Base-by-base conservation (phyloP, 2,797 vertebrate species). In the Valencia hispanica region DNA sequence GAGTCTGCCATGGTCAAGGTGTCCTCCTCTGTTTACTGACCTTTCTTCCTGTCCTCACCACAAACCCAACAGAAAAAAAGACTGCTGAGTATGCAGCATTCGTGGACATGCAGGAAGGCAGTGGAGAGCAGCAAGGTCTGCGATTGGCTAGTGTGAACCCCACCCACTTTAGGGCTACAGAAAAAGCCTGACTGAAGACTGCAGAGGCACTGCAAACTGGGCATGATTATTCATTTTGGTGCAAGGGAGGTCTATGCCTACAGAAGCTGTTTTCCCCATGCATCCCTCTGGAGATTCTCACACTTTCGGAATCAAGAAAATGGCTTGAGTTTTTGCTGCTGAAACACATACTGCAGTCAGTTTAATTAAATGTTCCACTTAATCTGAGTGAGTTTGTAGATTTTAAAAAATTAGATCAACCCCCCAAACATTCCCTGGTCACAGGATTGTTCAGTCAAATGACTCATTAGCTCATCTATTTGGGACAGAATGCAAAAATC, bases 101-200 rank as follows among this genome's bases (percentile, higher is more conserved):
- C 25, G 32, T 43, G 75, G 70, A 51, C 68, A 79, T 70, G 79
- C 73, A 78, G 66, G 76, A 70, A 74, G 79, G 80, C 51, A 39
- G 81, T 0, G 77, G 50, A 4, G 3, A 10, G 39, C 32, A 79
- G 75, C 6, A 9, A 69, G 61, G 66, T 8, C 79, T 74, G 51
- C 55, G 87, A 93, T 92, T 93, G 91, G 92, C 61, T 17, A 4
- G 0, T 5, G 53, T 72, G 50, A 45, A 76, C 81, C 89, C 75
- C 90, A 83, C 90, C 92, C 89, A 76, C 68, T 78, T 73, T 0
- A 63, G 55, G 10, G 10, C 41, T n/a, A 53, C 63, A 41, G 70
- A 57, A 15, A 36, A 11, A 10, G 34, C 30, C 84, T 34, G 79
- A 84, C 36, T 77, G 73, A n/a, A 53, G 36, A 25, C 81, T 79